Base-by-base conservation (phyloP, 2,797 vertebrate genomes). In the Garrulus glandarius region DNA sequence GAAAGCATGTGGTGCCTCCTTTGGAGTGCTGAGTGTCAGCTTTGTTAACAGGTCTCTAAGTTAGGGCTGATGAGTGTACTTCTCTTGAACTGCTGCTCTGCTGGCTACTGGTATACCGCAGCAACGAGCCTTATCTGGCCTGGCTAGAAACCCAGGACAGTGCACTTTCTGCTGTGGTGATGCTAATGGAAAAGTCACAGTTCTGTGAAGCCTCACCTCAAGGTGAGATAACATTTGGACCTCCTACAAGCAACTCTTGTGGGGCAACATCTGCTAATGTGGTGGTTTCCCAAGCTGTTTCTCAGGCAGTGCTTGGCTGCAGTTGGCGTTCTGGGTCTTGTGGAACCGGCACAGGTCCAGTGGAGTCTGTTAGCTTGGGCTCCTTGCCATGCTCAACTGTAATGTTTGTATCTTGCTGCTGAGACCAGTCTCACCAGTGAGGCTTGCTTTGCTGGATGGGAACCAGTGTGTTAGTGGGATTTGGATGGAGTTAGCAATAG, bases 341-440 rank as follows among this genome's bases (percentile, higher is more conserved):
- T 95, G 94, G 96, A 97, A 92, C 93, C 72, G 90, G 94, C 96
- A 71, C 7, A 26, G 72, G 80, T 96, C 93, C 94, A 96, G 1
- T 17, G 0, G 87, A 95, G 85, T 94, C 96, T 97, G 96, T 96
- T 97, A 96, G 82, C 93, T 93, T 81, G 94, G 96, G 95, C 96
- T 93, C 46, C 69, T 72, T 92, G 96, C 95, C 96, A 94, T 23
- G 37, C 69, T 86, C 9, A 2, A 47, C 87, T 92, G 76, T 63
- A 86, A 37, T 94, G 46, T 88, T 95, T 94, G 85, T 81, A 92
- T 95, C 84, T 89, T 79, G 27, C 85, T 5, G 23, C 85, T 93
- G 94, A 69, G 95, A 95, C 95, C 87, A 93, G 96, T 97, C 88
- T 87, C 94, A 94, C 95, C 95, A 96, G 96, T 82, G 92, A 87